Base-by-base conservation (phyloP, 2,888 invertebrate genomes). In the Biston stratarius region DNA sequence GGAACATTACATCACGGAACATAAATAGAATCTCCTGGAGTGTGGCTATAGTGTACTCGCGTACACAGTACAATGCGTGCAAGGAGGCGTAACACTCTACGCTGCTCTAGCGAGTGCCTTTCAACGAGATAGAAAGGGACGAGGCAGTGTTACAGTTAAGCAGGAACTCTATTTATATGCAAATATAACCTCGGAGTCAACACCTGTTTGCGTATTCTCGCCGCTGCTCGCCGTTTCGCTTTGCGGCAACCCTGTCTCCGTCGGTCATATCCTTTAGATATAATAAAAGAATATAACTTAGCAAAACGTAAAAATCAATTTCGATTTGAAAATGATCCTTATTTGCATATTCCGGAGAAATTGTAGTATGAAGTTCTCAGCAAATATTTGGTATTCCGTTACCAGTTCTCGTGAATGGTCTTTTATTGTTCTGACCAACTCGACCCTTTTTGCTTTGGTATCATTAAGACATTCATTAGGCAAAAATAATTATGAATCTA, bases 141-240 rank as follows among this genome's bases (percentile, higher is more conserved):
- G 83, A 84, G 84, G 74, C 81, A 83, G 86, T 89, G 92, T 88
- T 94, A 94, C 93, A 93, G 94, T 94, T 94, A 93, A 92, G 92
- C 92, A 92, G 93, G 93, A 92, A 93, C 93, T 94, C 94, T 93
- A 94, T 94, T 93, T 94, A 94, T 93, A 94, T 94, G 94, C 94
- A 93, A 94, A 94, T 93, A 93, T 90, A 92, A 88, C 92, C 91
- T 92, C 92, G 88, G 84, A 91, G 90, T 87, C 93, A 90, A 93
- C 94, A 94, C 94, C 93, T 94, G 94, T 94, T 94, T 94, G 93
- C 92, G 93, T 93, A 94, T 94, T 94, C 93, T 91, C 88, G 79
- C 81, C 91, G 84, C 83, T 88, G 84, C 85, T 88, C 86, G 83
- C 83, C 82, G 84, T 85, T 83, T 84, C 87, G 89, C 88, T 87